Percentiles rank a stretch among this genome's conserved stretches.
Evolutionary conservation across 2,888 invertebrate genomes (phyloP).

Genomic region (Anorthoa munda): DNA sequence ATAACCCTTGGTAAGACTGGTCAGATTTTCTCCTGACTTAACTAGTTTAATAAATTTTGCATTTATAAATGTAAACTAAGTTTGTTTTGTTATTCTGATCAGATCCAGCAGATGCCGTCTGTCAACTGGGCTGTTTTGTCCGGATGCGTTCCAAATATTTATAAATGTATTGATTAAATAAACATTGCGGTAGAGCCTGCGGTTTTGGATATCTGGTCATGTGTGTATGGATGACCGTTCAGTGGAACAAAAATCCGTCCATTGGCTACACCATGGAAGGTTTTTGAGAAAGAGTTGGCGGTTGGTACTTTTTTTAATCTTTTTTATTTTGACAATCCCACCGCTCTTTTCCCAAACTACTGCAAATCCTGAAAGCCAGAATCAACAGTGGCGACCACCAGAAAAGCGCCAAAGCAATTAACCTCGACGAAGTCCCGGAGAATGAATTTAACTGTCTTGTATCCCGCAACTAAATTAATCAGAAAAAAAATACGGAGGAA

Average conservation of each 20-base stretch:
- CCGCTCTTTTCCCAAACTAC: no score
- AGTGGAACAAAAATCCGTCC: not conserved
- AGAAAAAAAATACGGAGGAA: no score
- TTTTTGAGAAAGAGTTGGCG: not conserved
- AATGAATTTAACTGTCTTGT: no score
- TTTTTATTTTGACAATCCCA: no score
- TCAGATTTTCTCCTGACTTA: constrained; percentile 4
- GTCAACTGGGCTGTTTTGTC: constrained; percentile 40
- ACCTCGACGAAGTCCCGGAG: no score
- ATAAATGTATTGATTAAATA: constrained; percentile 32
- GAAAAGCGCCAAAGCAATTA: no score
- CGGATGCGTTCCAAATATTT: constrained; percentile 52
- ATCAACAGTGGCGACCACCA: no score
- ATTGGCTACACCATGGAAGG: no score
- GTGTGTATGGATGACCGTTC: not conserved
- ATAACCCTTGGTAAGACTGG: not conserved
- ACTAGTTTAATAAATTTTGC: constrained; percentile 32
- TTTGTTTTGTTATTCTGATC: constrained; percentile 60
- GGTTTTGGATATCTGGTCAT: constrained; percentile 8
- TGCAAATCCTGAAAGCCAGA: no score
- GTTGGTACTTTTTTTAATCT: no score
- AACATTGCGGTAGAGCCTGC: constrained; percentile 19
- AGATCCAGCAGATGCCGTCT: constrained; percentile 50
- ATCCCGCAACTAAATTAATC: no score
- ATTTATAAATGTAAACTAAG: constrained; percentile 51